These are phyloP conservation scores for Rotaria magnacalcarata DNA, from an alignment of 2,888 invertebrate species.

Conservation along the genomic window DNA sequence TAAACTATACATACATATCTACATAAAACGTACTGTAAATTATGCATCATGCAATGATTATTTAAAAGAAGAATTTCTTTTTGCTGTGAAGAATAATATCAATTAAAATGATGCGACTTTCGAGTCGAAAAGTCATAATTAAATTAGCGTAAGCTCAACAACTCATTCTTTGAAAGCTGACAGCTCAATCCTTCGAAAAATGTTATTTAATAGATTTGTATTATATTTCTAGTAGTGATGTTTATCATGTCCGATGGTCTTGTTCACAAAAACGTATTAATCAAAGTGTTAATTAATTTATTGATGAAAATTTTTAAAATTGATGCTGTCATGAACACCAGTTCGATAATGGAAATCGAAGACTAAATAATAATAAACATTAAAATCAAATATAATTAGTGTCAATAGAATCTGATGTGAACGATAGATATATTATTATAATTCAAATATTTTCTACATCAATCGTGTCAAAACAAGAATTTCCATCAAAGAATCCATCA, in stretches of 20 bases:
- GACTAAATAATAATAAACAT: not conserved
- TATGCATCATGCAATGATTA: conserved; percentile 81
- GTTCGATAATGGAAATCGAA: too few relatives aligned
- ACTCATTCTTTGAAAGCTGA: too few relatives aligned
- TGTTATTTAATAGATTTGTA: too few relatives aligned
- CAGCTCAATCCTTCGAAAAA: too few relatives aligned
- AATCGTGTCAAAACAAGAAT: too few relatives aligned
- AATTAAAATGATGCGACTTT: too few relatives aligned
- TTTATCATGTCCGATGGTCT: not conserved
- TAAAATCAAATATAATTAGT: conserved; percentile 50
- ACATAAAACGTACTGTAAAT: conserved; percentile 83
- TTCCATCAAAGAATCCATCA: too few relatives aligned
- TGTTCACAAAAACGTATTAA: not conserved
- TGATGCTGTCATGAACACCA: not conserved
- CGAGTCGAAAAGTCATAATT: too few relatives aligned
- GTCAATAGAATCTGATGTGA: conserved; percentile 61
- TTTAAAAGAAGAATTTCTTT: not conserved
- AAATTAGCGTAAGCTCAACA: too few relatives aligned
- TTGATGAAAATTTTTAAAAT: not conserved
- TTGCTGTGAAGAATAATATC: too few relatives aligned
- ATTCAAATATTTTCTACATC: conserved; percentile 48
- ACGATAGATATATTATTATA: too few relatives aligned
- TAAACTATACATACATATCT: conserved; percentile 72
- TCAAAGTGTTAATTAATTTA: not conserved
- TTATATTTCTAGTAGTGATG: not conserved